Percentiles rank a stretch among this genome's conserved stretches.
Evolutionary conservation across 2,113 vertebrate species (phyloP).

Genomic region (Nycticryphes semicollaris): DNA sequence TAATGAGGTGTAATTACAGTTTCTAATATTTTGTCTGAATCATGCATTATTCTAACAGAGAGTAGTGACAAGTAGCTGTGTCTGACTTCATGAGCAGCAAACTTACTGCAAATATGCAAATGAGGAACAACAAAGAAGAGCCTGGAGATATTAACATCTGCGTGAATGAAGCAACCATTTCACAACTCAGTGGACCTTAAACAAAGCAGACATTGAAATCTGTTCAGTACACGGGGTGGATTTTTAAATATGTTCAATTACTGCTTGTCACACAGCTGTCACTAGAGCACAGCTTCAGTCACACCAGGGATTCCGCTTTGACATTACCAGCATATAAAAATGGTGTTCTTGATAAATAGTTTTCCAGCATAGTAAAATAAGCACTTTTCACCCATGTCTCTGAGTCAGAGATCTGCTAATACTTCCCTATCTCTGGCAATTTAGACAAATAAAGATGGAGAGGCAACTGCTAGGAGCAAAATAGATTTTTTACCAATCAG

Average conservation of each 20-base stretch:
- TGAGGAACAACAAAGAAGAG: constrained; percentile 72
- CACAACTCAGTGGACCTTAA: constrained; percentile 84
- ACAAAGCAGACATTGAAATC: constrained; percentile 80
- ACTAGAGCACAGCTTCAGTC: constrained; percentile 60
- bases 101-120: constrained; percentile 76
- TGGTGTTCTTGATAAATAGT: constrained; percentile 38
- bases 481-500: neutral
- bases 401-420: neutral
- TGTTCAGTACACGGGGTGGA: constrained; percentile 75
- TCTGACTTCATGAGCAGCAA: constrained; percentile 65
- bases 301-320: constrained; percentile 60
- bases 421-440: neutral
- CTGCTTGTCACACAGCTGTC: constrained; percentile 74
- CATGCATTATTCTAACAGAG: constrained; percentile 59
- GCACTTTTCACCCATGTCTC: constrained; percentile 30
- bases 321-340: constrained; percentile 63
- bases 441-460: neutral
- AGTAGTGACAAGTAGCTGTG: constrained; percentile 41
- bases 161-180: constrained; percentile 78
- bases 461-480: neutral
- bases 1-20: constrained; percentile 74
- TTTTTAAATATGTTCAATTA: constrained; percentile 82
- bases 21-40: constrained; percentile 53
- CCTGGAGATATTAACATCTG: constrained; percentile 84
- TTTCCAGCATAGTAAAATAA: constrained; percentile 21